Evolutionary conservation across 2,113 vertebrate species (phyloP), one percentile per base, ranked within the genome.

Genomic region (Malaclemys terrapin): DNA sequence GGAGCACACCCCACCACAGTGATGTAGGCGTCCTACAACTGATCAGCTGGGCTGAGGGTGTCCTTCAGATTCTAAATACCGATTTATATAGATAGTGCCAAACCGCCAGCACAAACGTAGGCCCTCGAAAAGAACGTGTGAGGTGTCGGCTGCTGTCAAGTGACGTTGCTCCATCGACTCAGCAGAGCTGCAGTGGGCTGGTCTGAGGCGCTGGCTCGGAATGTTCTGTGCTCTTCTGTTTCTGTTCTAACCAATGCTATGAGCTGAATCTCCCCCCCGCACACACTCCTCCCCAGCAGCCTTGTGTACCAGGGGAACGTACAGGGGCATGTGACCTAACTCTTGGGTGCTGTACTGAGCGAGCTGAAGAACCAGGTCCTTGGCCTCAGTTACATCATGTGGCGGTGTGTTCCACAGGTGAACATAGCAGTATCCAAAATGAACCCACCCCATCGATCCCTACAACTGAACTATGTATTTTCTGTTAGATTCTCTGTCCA

Each of bases 401-500:
- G 84, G 47, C 27, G 47, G 35, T 13, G n/a, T 78, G 35, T 47
- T 86, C 45, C 5, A 10, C 10, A 80, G 86, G 45, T 25, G 42
- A 25, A 45, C 24, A 11, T 10, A 45, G 72, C 11, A 8, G 38
- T 45, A 5, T 76, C 45, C 42, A 76, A 14, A 76, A 69, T 19
- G 38, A 76, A 22, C 38, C 22, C 24, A 42, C 72, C 5, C 9
- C 20, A 38, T 12, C 1, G 5, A 45, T 42, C 38, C n/a, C 38
- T 45, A 76, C 20, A 38, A 25, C 72, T 27, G 38, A 76, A 82
- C 87, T 14, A 80, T 54, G 78, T 16, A 29, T 5, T 22, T 59
- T 50, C 92, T 47, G 57, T 87, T 45, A 91, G 95, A 62, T 86
- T 69, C 92, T 38, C 81, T 75, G 80, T 62, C 20, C 87, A 19